Evolutionary conservation across 1,140 invertebrate species (phyloP).

Genomic region (Physella acuta): DNA sequence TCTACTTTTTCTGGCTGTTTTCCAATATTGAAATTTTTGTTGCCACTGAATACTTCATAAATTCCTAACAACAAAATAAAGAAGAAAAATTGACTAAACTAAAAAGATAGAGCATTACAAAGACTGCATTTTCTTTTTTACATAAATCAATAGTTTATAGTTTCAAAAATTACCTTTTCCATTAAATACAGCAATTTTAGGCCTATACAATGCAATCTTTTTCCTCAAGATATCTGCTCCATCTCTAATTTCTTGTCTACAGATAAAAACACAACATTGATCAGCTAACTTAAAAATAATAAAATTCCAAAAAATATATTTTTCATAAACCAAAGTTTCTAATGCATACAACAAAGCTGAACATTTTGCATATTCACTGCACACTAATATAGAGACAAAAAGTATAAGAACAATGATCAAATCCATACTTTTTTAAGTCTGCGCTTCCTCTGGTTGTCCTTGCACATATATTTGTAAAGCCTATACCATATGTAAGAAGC

Average conservation of each 20-base stretch:
- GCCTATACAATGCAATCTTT: slow-evolving; percentile 88
- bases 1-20: slow-evolving; percentile 89
- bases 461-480: slow-evolving; percentile 96
- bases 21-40: slow-evolving; percentile 95
- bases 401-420: too few relatives aligned
- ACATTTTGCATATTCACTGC: too few relatives aligned
- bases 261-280: slow-evolving; percentile 25
- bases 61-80: slow-evolving; percentile 64
- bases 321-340: too few relatives aligned
- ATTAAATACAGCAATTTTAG: slow-evolving; percentile 97
- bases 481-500: slow-evolving; percentile 88
- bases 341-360: too few relatives aligned
- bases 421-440: slow-evolving; percentile 81
- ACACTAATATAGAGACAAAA: too few relatives aligned
- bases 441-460: slow-evolving; percentile 93
- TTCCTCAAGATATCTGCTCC: slow-evolving; percentile 87
- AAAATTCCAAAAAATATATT: too few relatives aligned
- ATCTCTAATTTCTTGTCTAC: slow-evolving; percentile 93
- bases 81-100: too few relatives aligned
- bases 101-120: too few relatives aligned
- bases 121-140: not conserved
- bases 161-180: slow-evolving; percentile 74
- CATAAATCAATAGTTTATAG: not conserved
- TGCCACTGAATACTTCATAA: slow-evolving; percentile 95
- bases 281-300: too few relatives aligned